A percentile compares a stretch with the other conserved stretches of the same genome.
These are phyloP conservation scores for Selene dorsalis DNA, from an alignment of 2,797 vertebrate species.

Conservation along the genomic window DNA sequence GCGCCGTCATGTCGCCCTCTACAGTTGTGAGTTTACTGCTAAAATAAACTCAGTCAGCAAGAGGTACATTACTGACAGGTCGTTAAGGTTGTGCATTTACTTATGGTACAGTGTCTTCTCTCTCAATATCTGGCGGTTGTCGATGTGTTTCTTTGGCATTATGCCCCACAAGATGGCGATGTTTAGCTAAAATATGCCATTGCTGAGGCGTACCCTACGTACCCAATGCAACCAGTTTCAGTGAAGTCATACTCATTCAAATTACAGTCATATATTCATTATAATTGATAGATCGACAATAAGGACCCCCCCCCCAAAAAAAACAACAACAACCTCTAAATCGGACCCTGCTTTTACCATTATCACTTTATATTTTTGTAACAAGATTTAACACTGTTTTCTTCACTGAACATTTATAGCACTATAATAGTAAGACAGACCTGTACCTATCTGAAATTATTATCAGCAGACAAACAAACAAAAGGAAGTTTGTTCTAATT, in stretches of 20 bases:
- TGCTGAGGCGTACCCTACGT: neutral
- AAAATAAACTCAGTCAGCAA: neutral
- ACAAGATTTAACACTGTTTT: neutral
- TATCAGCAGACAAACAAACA: neutral
- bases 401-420: neutral
- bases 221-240: neutral
- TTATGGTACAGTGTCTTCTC: neutral
- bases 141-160: neutral
- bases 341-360: neutral
- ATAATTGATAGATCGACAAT: neutral
- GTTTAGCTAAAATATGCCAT: constrained; percentile 28
- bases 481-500: neutral
- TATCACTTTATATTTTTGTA: too few species aligned
- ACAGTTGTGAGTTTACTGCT: neutral
- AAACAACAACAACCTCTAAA: neutral
- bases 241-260: neutral
- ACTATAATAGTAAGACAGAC: neutral
- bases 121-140: neutral
- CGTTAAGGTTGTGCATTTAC: neutral
- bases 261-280: neutral
- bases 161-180: constrained; percentile 61
- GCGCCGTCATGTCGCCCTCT: accelerated
- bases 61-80: neutral
- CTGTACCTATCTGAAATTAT: neutral
- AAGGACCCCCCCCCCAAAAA: too few species aligned